Conservation (phyloP, 2,797 vertebrate genomes). For the Anas bernieri region DNA sequence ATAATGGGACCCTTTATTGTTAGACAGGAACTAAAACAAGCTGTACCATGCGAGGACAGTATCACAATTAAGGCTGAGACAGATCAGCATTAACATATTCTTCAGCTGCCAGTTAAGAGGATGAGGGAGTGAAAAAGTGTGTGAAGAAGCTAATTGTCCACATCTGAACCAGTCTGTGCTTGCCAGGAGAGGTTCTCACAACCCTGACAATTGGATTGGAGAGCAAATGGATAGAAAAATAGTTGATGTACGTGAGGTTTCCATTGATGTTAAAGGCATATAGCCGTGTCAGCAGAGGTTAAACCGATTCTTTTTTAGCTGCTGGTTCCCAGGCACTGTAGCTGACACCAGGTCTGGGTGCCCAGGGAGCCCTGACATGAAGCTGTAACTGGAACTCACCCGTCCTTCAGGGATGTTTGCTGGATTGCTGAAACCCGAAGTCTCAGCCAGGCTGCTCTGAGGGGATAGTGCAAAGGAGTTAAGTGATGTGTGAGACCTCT, state of each 20-base stretch:
- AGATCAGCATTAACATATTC: slow-evolving; percentile 4
- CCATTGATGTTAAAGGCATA: neutral
- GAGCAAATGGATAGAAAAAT: neutral
- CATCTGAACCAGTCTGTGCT: neutral
- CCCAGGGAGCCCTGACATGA: neutral
- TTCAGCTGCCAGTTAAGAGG: slow-evolving; percentile 3
- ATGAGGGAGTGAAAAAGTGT: neutral
- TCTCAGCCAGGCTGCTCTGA: rapidly evolving
- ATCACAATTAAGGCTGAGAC: neutral
- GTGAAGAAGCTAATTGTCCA: slow-evolving; percentile 5
- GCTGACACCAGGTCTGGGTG: rapidly evolving
- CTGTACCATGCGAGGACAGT: neutral
- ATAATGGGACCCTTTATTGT: slow-evolving; percentile 27
- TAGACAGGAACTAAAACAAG: neutral
- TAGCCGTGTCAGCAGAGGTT: neutral
- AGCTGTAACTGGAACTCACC: neutral
- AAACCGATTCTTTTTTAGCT: neutral
- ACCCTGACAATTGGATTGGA: neutral
- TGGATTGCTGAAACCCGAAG: neutral
- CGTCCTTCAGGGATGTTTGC: neutral
- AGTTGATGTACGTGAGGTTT: neutral
- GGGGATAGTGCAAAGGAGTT: neutral
- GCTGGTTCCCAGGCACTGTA: neutral
- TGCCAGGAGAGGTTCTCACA: neutral
- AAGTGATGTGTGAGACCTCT: rapidly evolving